Evolutionary conservation across 2,113 vertebrate genomes (phyloP).

Genomic region (Ammodytes dubius): DNA sequence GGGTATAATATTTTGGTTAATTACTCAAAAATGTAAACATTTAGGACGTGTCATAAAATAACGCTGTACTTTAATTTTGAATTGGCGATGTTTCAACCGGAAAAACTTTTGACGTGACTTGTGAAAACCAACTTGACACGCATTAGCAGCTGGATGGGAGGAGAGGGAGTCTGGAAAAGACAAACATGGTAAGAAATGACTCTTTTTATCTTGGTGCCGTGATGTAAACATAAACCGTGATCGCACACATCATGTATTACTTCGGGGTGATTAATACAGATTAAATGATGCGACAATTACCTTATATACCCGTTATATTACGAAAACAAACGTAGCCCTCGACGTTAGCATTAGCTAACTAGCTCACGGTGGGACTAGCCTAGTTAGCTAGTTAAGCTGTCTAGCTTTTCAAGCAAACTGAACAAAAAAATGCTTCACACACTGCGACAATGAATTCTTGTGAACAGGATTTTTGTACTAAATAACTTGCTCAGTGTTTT

Average conservation of each 20-base stretch:
- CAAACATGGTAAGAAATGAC: conserved; percentile 85
- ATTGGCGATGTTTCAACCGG: conserved; percentile 41
- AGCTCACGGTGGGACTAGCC: conserved; percentile 50
- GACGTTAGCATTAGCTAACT: conserved; percentile 64
- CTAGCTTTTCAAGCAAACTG: conserved; percentile 22
- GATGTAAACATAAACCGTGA: neutral
- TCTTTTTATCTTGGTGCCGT: neutral
- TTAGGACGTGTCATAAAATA: rapidly evolving
- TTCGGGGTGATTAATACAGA: rapidly evolving
- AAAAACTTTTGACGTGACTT: conserved; percentile 15
- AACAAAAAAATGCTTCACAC: neutral
- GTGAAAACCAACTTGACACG: conserved; percentile 34
- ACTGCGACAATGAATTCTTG: neutral
- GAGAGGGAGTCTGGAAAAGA: conserved; percentile 81
- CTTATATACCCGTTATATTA: neutral
- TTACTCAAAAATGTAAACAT: rapidly evolving
- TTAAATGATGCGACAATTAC: rapidly evolving
- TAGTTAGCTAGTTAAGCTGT: conserved; percentile 53
- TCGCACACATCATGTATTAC: neutral
- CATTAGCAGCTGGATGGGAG: conserved; percentile 83
- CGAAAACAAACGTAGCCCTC: conserved; percentile 49
- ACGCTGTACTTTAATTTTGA: conserved; percentile 54
- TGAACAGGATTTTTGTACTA: too few relatives aligned
- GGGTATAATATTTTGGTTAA: rapidly evolving
- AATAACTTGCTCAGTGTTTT: neutral